These are phyloP conservation scores for Chlamydotis undulata DNA, from an alignment of 2,113 vertebrate genomes.

Conservation along the genomic window DNA sequence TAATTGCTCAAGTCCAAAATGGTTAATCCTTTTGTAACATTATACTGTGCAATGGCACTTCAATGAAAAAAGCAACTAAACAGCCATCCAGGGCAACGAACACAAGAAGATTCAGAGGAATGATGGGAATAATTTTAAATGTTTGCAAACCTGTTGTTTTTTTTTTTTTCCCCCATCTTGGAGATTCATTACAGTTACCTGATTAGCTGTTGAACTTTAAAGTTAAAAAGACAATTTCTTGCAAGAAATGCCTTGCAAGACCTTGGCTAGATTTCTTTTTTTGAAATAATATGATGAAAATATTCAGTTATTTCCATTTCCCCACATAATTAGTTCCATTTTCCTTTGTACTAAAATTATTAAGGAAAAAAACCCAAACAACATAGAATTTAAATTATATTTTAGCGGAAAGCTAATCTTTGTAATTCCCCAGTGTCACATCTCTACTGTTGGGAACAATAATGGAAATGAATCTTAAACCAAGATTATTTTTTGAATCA, in stretches of 20 bases:
- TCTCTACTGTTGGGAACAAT: not conserved
- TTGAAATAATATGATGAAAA: not conserved
- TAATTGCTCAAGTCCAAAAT: not conserved
- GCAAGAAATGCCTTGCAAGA: not conserved
- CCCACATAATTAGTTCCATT: not conserved
- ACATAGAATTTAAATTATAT: not conserved
- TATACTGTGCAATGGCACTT: not conserved
- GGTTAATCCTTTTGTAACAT: not conserved
- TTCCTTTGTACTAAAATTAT: not conserved
- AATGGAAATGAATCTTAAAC: not conserved
- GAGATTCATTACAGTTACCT: not conserved
- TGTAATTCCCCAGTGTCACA: not conserved
- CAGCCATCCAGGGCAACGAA: not conserved
- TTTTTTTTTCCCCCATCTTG: not conserved
- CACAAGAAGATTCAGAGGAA: not conserved
- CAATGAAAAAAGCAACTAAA: constrained; percentile 6
- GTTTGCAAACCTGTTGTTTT: not conserved
- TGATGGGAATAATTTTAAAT: not conserved
- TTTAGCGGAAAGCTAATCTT: not conserved
- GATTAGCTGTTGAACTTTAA: constrained; percentile 33
- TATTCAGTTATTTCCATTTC: not conserved
- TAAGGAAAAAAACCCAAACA: not conserved
- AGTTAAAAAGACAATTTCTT: constrained; percentile 10
- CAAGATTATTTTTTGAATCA: not conserved
- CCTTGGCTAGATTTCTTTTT: not conserved